A percentile compares a stretch with the other conserved stretches of the same genome.
Conservation (phyloP, 2,797 vertebrate species). For the Pipistrellus pipistrellus region DNA sequence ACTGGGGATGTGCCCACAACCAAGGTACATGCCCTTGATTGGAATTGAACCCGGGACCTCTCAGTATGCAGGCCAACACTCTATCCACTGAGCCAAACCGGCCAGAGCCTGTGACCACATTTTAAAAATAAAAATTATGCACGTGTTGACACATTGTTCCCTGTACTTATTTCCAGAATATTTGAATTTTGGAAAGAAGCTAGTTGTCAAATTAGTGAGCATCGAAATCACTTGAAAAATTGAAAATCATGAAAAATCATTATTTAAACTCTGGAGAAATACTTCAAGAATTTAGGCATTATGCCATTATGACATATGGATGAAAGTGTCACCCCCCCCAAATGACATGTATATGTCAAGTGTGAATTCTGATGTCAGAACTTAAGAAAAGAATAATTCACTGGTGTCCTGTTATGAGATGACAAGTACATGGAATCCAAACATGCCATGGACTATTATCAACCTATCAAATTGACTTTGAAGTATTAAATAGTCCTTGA, state of each 20-base stretch:
- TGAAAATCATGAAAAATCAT: constrained; percentile 45
- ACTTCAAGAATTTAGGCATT: not conserved
- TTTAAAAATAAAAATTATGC: not conserved
- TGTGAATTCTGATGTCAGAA: not conserved
- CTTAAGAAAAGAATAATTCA: constrained; percentile 19
- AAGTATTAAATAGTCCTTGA: not conserved
- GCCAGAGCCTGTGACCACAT: no score
- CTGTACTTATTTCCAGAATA: not conserved
- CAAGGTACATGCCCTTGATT: no score
- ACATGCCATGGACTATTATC: not conserved
- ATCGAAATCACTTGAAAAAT: constrained; percentile 66
- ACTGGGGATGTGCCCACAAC: no score
- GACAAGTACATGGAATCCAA: not conserved
- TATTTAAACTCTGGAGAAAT: constrained; percentile 51
- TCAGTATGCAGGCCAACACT: no score
- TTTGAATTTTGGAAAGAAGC: not conserved
- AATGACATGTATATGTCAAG: not conserved
- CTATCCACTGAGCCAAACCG: no score
- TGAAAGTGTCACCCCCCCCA: not conserved
- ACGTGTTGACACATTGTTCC: not conserved
- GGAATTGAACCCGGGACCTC: no score
- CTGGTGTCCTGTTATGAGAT: not conserved
- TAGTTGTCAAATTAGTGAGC: constrained; percentile 17
- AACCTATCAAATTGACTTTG: constrained; percentile 13
- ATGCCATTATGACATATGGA: not conserved